A percentile compares a stretch with the other conserved stretches of the same genome.
Conservation (phyloP, 2,113 vertebrate genomes). For the Ranitomeya imitator region DNA sequence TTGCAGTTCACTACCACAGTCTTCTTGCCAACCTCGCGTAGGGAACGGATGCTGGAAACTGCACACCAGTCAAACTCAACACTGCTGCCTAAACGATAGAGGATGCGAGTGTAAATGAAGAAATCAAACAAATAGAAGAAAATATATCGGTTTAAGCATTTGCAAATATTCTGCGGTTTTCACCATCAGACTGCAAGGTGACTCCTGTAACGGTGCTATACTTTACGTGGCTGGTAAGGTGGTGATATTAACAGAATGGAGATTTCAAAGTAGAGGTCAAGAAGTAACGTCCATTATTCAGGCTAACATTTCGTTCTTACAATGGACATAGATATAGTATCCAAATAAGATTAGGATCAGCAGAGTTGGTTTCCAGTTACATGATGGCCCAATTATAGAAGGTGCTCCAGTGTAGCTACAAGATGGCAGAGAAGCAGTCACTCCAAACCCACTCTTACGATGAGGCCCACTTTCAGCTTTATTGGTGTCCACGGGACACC, state of each 20-base stretch:
- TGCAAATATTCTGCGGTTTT: not conserved
- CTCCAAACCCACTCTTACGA: too few species aligned
- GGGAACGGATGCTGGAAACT: conserved; percentile 88
- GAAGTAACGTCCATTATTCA: not conserved
- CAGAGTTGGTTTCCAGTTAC: not conserved
- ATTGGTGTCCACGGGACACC: too few species aligned
- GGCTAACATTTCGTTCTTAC: not conserved
- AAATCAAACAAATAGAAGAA: not conserved
- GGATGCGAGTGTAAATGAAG: conserved; percentile 27
- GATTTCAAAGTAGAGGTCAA: not conserved
- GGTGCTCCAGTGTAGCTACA: not conserved
- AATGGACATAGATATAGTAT: too few species aligned
- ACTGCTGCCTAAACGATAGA: conserved; percentile 84
- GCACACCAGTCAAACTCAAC: conserved; percentile 98
- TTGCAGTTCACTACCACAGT: conserved; percentile 95
- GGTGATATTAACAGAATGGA: too few species aligned
- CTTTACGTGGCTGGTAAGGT: not conserved
- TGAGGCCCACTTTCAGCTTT: too few species aligned
- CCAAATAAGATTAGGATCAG: too few species aligned
- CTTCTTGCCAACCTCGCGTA: conserved; percentile 86
- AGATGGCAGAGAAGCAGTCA: too few species aligned
- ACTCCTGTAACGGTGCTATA: not conserved
- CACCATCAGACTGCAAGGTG: not conserved
- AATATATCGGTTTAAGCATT: not conserved
- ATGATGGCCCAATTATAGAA: not conserved